These are phyloP conservation scores for Lithobates pipiens DNA, from an alignment of 2,797 vertebrate species.

Conservation along the genomic window DNA sequence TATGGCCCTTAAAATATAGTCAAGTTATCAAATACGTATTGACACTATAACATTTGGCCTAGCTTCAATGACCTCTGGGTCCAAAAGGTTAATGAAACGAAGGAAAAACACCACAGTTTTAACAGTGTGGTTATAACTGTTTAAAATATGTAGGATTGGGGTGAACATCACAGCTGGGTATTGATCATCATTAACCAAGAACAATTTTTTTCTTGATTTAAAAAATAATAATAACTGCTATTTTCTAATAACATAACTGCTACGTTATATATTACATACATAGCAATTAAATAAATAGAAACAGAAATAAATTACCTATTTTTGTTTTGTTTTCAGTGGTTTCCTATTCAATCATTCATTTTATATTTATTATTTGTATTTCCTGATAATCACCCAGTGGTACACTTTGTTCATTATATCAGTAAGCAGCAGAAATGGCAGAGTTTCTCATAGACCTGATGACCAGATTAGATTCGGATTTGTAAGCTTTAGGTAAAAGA, in stretches of 20 bases:
- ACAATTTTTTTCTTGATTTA: background rate
- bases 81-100: too few relatives aligned
- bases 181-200: background rate
- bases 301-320: background rate
- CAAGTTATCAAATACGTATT: too few relatives aligned
- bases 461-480: conserved; percentile 21
- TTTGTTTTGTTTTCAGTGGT: background rate
- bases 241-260: too few relatives aligned
- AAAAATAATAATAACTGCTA: background rate
- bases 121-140: too few relatives aligned
- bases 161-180: background rate
- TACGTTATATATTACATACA: too few relatives aligned
- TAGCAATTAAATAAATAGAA: too few relatives aligned
- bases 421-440: conserved; percentile 45
- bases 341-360: background rate
- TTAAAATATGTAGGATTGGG: too few relatives aligned
- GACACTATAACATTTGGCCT: too few relatives aligned
- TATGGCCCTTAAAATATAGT: too few relatives aligned
- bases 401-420: conserved; percentile 38
- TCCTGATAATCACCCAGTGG: conserved; percentile 7
- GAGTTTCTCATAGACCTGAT: conserved; percentile 16
- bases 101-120: too few relatives aligned
- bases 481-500: conserved; percentile 24
- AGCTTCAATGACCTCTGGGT: too few relatives aligned
- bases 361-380: conserved; percentile 37